Base-by-base conservation (phyloP, 2,888 invertebrate genomes). In the Acrobasis suavella region DNA sequence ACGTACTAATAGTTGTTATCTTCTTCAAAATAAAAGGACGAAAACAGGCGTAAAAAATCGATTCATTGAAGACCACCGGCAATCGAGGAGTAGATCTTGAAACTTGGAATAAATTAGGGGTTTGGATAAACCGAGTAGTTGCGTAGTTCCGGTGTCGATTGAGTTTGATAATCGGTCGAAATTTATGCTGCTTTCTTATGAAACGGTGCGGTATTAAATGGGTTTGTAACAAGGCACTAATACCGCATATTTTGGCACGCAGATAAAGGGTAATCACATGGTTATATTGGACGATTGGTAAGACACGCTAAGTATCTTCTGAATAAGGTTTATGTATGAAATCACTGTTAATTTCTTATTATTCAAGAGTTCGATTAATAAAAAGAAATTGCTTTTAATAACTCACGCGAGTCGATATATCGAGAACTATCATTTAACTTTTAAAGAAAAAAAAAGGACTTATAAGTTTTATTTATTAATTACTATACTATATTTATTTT, bases 91-190 rank as follows among this genome's bases (percentile, higher is more conserved):
- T 73, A 75, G 74, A 73, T 68, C 67, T 72, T 70, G 74, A 75
- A 71, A 75, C 72, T 54, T 62, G 70, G 67, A 67, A 65, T 74
- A 82, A 86, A 86, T 85, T 83, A 81, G 77, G 73, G 83, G 80
- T 76, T 82, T 76, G 73, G 76, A 74, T 76, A 78, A 80, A 72
- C 71, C 73, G 71, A 72, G 69, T 73, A 72, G 71, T 74, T 69
- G 79, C 82, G 81, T 82, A 81, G 84, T 85, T 88, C 86, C 86
- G 86, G 85, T 80, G 76, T 72, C 71, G 78, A 78, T 74, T 62
- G 64, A 66, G 64, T 62, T 67, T 58, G 64, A 63, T 67, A 68
- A 68, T 64, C 60, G 69, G 64, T 65, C 63, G 62, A 69, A 72
- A 70, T 78, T 80, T 79, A 82, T 70, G 74, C 64, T 62, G 17